A percentile compares a stretch with the other conserved stretches of the same genome.
These are phyloP conservation scores for Chlamydotis undulata DNA, from an alignment of 2,113 vertebrate species.

Conservation along the genomic window DNA sequence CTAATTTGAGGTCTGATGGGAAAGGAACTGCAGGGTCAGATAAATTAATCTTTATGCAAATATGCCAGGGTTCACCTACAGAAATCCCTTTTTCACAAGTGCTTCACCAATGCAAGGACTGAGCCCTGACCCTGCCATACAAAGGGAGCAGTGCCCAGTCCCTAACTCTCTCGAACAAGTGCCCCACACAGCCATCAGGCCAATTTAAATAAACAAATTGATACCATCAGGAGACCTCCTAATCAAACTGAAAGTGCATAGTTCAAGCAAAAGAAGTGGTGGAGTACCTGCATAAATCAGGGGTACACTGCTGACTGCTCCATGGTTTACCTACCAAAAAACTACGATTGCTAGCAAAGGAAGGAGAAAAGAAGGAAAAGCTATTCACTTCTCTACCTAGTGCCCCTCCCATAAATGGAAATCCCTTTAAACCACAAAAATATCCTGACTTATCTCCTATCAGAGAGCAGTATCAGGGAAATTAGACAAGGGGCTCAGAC, in stretches of 20 bases:
- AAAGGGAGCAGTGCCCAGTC: background rate
- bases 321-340: background rate
- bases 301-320: background rate
- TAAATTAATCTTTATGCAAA: background rate
- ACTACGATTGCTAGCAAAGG: background rate
- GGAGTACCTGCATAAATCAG: background rate
- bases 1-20: background rate
- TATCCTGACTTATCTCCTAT: background rate
- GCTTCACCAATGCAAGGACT: background rate
- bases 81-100: background rate
- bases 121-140: background rate
- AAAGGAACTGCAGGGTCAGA: background rate
- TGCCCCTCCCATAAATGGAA: background rate
- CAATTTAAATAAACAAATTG: background rate
- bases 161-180: background rate
- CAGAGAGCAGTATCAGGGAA: background rate
- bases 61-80: background rate
- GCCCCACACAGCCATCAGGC: background rate
- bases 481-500: background rate
- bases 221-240: background rate
- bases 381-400: background rate
- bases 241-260: background rate
- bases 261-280: background rate
- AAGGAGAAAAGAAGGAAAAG: background rate
- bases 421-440: background rate